A percentile compares a stretch with the other conserved stretches of the same genome.
These are phyloP conservation scores for Paguma larvata DNA, from an alignment of 2,797 vertebrate genomes.

Conservation along the genomic window DNA sequence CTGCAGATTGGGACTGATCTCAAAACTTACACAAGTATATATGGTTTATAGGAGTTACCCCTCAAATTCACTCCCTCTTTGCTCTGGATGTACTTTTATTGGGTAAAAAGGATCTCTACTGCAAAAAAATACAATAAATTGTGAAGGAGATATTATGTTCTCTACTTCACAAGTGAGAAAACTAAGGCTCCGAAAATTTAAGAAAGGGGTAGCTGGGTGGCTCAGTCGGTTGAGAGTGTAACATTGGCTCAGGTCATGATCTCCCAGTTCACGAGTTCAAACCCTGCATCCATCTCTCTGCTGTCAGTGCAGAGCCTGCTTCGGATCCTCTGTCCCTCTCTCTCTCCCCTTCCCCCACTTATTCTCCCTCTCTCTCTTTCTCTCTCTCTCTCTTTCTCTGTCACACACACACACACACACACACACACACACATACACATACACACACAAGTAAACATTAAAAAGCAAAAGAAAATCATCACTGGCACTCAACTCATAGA, in stretches of 20 bases:
- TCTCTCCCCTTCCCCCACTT: no score
- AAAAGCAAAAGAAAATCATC: neutral
- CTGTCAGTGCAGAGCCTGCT: no score
- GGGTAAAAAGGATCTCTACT: neutral
- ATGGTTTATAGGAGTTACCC: neutral
- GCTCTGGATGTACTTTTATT: neutral
- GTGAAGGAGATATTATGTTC: neutral
- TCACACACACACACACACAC: no score
- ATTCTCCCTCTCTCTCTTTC: no score
- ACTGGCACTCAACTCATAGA: neutral
- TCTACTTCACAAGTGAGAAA: neutral
- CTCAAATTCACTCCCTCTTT: neutral
- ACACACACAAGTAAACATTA: no score
- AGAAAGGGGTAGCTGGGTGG: neutral
- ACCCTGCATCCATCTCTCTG: no score
- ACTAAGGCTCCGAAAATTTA: neutral
- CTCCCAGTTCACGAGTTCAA: no score
- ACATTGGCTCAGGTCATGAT: no score
- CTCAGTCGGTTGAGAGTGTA: no score
- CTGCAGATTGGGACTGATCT: neutral
- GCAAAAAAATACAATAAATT: neutral
- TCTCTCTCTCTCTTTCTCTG: no score
- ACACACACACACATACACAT: no score
- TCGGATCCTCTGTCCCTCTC: no score
- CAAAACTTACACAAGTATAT: neutral